Base-by-base conservation (phyloP, 2,113 vertebrate genomes). In the Dipodomys stephensi region DNA sequence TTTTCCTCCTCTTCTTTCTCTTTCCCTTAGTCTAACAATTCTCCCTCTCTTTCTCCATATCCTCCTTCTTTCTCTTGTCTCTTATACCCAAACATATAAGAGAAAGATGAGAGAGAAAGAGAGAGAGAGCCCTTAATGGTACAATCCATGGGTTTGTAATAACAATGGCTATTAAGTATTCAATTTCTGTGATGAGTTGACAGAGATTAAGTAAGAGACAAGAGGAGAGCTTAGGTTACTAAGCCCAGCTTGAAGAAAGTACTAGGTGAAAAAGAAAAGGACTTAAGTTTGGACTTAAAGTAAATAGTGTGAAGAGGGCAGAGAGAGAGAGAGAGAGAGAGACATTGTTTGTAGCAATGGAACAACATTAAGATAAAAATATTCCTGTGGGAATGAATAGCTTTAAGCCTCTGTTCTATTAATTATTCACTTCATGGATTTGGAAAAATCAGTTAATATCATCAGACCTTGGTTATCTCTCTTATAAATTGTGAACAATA, bases 401-500 rank as follows among this genome's bases (percentile, higher is more conserved):
- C 13, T 60, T 11, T 49, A 28, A 68, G 12, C 60, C 2, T 27
- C 27, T 74, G 7, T 12, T 87, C 10, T 12, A 72, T 57, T 87
- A 73, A 90, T 60, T 88, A 82, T 86, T 79, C 83, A 91, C 64
- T 89, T 22, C 32, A 57, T 78, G 57, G 69, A 74, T 83, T 83
- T 92, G 27, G 39, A 27, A 25, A 95, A 86, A 44, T 79, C 25
- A 68, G n/a, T 73, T 85, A 49, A 62, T 1, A 73, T 82, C 27
- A 76, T 20, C 20, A 88, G 44, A 6, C 25, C 22, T 90, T 53
- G 64, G 4, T 84, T 69, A 79, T 9, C 7, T 89, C 3, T 3
- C 44, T 30, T 92, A 23, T 32, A 77, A 92, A 77, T 16, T 87
- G 9, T 71, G 16, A 83, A 77, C 32, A 81, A 88, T 28, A 83